Conservation (phyloP, 1,140 invertebrate genomes). For the Anastrepha ludens region DNA sequence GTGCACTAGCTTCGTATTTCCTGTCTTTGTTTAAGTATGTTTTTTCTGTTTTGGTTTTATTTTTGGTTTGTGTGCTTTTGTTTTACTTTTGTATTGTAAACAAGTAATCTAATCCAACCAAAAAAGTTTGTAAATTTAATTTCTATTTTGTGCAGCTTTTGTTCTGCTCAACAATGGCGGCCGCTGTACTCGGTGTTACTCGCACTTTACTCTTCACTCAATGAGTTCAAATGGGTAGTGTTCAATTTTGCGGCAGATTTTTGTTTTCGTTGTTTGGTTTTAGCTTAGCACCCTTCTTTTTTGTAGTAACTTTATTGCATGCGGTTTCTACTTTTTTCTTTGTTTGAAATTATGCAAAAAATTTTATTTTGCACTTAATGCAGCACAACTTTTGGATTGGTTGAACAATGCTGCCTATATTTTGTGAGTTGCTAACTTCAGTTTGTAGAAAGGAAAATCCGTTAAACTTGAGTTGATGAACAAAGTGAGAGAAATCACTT, state of each 20-base stretch:
- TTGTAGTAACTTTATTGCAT: constrained; percentile 24
- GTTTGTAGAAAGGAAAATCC: not conserved
- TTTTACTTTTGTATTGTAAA: constrained; percentile 62
- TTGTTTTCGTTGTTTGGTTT: not conserved
- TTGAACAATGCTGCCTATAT: not conserved
- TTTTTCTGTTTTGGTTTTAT: not conserved
- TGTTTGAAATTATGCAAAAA: constrained; percentile 51
- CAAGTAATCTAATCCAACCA: constrained; percentile 69
- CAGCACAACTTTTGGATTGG: not conserved
- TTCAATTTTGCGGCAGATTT: constrained; percentile 36
- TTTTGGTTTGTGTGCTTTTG: not conserved
- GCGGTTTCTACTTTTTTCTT: not conserved
- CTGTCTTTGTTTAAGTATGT: not conserved
- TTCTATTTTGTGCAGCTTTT: constrained; percentile 57
- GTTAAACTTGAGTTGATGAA: not conserved
- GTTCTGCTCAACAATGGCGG: constrained; percentile 12
- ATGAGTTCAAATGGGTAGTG: not conserved
- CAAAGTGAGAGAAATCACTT: too few species aligned
- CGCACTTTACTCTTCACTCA: not conserved
- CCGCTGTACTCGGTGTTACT: not conserved
- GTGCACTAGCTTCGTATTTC: not conserved
- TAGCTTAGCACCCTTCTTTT: not conserved
- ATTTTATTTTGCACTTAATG: constrained; percentile 14
- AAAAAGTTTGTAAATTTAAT: constrained; percentile 73
- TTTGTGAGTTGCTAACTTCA: not conserved